A percentile compares a stretch with the other conserved stretches of the same genome.
phyloP scores from a whole-genome alignment of 2,888 invertebrate genomes.

The Lasioglossum oenotherae region DNA sequence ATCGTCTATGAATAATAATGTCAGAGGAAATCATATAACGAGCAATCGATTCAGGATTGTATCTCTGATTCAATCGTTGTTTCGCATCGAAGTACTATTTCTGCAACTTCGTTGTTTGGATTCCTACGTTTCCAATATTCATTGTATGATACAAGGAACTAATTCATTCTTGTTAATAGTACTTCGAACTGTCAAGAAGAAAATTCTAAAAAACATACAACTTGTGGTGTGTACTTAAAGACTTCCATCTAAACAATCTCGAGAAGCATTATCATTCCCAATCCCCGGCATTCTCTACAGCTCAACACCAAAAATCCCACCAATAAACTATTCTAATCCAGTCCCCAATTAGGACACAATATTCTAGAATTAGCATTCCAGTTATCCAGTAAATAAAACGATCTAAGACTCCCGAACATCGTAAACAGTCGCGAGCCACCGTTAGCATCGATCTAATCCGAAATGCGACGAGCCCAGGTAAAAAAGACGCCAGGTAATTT shows the following conservation, averaged over 20 bases:
- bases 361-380: not conserved
- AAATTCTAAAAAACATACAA: not conserved
- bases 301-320: not conserved
- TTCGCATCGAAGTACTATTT: too few relatives aligned
- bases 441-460: not conserved
- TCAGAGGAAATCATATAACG: not conserved
- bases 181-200: not conserved
- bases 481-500: not conserved
- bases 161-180: not conserved
- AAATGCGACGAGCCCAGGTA: not conserved
- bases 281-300: not conserved
- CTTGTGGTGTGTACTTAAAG: too few relatives aligned
- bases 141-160: not conserved
- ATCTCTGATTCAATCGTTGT: not conserved
- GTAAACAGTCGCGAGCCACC: not conserved
- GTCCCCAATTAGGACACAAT: not conserved
- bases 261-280: not conserved
- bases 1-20: not conserved
- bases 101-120: not conserved
- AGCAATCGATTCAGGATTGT: not conserved
- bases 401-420: not conserved
- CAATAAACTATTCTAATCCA: not conserved
- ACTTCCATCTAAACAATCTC: not conserved
- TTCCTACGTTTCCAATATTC: not conserved
- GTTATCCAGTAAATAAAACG: not conserved